These are phyloP conservation scores for Takifugu ocellatus DNA, from an alignment of 2,797 vertebrate species.

Conservation along the genomic window DNA sequence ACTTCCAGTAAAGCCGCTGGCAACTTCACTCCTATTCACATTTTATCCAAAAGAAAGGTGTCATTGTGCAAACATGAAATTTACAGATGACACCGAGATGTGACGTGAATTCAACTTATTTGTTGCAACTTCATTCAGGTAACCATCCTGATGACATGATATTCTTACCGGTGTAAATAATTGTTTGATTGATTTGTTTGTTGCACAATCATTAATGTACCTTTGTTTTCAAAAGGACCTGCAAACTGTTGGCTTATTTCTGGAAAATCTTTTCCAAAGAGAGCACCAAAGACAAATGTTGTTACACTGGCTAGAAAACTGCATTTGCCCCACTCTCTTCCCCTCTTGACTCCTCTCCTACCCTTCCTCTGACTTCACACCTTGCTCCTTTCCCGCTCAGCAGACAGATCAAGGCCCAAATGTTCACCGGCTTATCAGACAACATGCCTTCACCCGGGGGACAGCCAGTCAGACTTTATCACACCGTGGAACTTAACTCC, in stretches of 20 bases:
- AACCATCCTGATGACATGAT: neutral
- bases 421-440: constrained; percentile 51
- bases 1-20: neutral
- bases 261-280: neutral
- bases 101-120: too few relatives aligned
- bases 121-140: too few relatives aligned
- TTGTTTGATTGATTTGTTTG: too few relatives aligned
- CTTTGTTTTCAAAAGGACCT: too few relatives aligned
- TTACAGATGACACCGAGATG: too few relatives aligned
- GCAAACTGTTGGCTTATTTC: too few relatives aligned
- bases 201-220: too few relatives aligned
- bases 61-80: too few relatives aligned
- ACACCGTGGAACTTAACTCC: constrained; percentile 46
- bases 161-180: neutral
- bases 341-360: constrained; percentile 5
- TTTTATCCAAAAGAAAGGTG: too few relatives aligned
- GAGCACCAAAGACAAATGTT: neutral
- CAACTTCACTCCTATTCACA: constrained; percentile 1
- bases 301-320: neutral
- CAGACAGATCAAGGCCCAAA: constrained; percentile 30
- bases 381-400: constrained; percentile 9
- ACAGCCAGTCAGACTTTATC: constrained; percentile 52
- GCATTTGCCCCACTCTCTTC: neutral
- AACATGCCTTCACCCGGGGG: constrained; percentile 39
- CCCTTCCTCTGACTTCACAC: constrained; percentile 25